phyloP scores from a whole-genome alignment of 2,113 vertebrate genomes.

The Cromileptes altivelis region DNA sequence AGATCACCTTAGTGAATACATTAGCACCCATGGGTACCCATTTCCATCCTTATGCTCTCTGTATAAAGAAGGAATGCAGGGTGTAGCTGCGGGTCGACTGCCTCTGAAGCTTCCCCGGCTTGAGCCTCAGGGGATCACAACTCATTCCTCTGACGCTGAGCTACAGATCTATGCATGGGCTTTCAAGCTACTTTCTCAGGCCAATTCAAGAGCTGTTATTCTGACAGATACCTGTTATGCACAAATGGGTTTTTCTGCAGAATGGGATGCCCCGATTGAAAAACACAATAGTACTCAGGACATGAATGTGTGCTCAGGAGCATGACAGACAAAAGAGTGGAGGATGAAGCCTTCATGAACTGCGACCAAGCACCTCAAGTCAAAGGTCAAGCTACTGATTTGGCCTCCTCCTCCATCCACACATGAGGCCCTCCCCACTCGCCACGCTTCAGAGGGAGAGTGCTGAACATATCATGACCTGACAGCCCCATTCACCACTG shows the following conservation, averaged over 20 bases:
- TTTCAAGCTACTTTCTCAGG: slow-evolving; percentile 11
- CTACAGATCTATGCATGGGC: neutral
- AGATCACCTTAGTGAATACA: slow-evolving; percentile 45
- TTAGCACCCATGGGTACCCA: slow-evolving; percentile 35
- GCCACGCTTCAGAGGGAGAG: slow-evolving; percentile 64
- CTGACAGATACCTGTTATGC: slow-evolving; percentile 20
- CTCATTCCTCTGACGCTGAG: slow-evolving; percentile 14
- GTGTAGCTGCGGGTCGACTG: slow-evolving; percentile 34
- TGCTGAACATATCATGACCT: slow-evolving; percentile 66
- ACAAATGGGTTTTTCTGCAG: slow-evolving; percentile 19
- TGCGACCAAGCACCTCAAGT: slow-evolving; percentile 48
- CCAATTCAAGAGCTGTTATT: neutral
- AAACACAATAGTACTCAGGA: slow-evolving; percentile 14
- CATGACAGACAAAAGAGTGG: slow-evolving; percentile 14
- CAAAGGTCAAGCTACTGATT: slow-evolving; percentile 80
- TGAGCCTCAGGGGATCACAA: slow-evolving; percentile 44
- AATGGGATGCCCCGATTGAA: neutral
- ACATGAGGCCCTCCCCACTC: neutral
- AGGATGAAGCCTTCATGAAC: slow-evolving; percentile 76
- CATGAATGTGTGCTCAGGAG: neutral
- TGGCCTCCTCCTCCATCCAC: slow-evolving; percentile 37
- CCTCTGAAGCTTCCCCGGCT: slow-evolving; percentile 23
- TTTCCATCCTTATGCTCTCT: neutral
- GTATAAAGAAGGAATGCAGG: slow-evolving; percentile 51
- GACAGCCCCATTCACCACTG: slow-evolving; percentile 42